A percentile compares a stretch with the other conserved stretches of the same genome.
Conservation (phyloP, 2,797 vertebrate species). For the Chelon auratus region DNA sequence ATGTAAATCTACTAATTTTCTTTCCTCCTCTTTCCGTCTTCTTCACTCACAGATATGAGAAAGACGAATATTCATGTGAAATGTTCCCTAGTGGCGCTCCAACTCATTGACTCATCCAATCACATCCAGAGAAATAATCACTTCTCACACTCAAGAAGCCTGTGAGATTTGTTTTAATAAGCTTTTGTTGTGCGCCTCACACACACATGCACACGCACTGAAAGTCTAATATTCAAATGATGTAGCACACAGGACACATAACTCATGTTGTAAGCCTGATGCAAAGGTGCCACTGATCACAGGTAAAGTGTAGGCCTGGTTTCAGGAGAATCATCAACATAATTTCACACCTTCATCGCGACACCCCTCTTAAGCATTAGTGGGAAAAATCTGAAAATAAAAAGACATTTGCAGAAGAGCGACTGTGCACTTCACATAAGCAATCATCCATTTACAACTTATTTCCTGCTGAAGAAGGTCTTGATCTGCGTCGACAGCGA, state of each 20-base stretch:
- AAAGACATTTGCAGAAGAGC: conserved; percentile 42
- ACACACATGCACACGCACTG: conserved; percentile 33
- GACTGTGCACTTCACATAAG: conserved; percentile 39
- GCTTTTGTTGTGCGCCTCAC: conserved; percentile 58
- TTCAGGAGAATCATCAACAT: conserved; percentile 38
- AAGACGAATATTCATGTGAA: conserved; percentile 51
- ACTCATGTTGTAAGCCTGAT: conserved; percentile 19
- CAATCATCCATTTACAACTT: conserved; percentile 48
- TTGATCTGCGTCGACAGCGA: conserved; percentile 46
- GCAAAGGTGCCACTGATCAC: conserved; percentile 35
- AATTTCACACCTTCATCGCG: conserved; percentile 35
- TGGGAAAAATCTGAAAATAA: conserved; percentile 2
- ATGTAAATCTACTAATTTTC: neutral
- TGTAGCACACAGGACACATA: conserved; percentile 11
- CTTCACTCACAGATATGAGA: conserved; percentile 33
- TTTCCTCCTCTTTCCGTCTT: conserved; percentile 14
- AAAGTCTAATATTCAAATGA: conserved; percentile 36
- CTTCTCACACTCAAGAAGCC: conserved; percentile 59
- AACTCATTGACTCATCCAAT: conserved; percentile 58
- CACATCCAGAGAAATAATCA: conserved; percentile 66
- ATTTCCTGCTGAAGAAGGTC: conserved; percentile 48
- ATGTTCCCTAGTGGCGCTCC: conserved; percentile 32
- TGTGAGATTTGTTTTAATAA: conserved; percentile 74
- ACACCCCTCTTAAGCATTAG: conserved; percentile 17
- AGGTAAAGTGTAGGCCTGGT: conserved; percentile 24